Evolutionary conservation across 2,888 invertebrate genomes (phyloP).

Genomic region (Aporophyla lueneburgensis): DNA sequence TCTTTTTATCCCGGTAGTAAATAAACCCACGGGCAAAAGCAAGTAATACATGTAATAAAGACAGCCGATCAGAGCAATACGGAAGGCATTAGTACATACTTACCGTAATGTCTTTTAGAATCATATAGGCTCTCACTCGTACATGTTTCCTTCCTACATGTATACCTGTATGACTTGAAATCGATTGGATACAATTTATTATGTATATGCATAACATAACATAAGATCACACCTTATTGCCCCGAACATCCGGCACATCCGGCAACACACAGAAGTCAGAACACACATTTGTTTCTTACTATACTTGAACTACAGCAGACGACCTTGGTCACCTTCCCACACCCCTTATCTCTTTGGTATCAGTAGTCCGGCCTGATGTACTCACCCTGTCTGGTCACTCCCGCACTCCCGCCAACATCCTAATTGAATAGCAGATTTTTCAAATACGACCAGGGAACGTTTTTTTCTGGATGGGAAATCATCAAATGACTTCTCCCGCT

Average conservation of each 20-base stretch:
- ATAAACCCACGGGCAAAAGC: no score
- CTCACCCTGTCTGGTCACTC: not conserved
- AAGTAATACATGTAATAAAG: slow-evolving; percentile 18
- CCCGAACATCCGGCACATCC: no score
- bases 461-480: no score
- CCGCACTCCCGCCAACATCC: not conserved
- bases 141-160: not conserved
- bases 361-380: not conserved
- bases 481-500: no score
- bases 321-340: no score
- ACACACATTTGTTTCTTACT: no score
- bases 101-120: slow-evolving; percentile 21
- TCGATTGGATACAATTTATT: slow-evolving; percentile 9
- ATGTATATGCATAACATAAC: no score
- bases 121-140: not conserved
- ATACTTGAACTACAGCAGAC: no score
- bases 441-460: not conserved
- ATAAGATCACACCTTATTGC: no score
- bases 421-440: not conserved
- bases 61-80: slow-evolving; percentile 25
- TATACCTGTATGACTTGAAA: not conserved
- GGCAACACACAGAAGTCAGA: no score
- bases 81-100: slow-evolving; percentile 27
- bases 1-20: no score
- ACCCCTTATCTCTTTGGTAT: no score